Base-by-base conservation (phyloP, 2,888 invertebrate genomes). In the Lamellibrachia satsuma region DNA sequence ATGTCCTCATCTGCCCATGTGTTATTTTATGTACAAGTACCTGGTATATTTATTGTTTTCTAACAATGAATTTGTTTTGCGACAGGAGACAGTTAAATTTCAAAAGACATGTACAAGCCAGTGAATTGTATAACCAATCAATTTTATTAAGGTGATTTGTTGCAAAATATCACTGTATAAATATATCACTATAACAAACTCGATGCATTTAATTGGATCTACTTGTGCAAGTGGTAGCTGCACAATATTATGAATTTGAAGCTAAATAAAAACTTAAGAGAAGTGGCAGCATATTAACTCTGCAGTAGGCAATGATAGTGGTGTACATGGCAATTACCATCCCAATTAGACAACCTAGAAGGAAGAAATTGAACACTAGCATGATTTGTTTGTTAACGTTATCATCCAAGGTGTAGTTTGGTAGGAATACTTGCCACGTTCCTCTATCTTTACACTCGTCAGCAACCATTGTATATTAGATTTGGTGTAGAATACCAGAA, bases 401-500 rank as follows among this genome's bases (percentile, higher is more conserved):
- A 75, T 75, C 55, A 9, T 55, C 75, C 75, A 75, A 22, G 75
- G 22, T 75, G 75, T 75, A 75, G 22, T 75, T 75, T 75, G 75
- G 75, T 75, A 6, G 15, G 75, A 75, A 75, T 22, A 2, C n/a
- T 75, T 22, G 75, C 75, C 75, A 75, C n/a, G 75, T 75, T 75
- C n/a, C 75, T 6, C n/a, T 75, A 75, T 75, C 75, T 6, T 75
- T 75, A 75, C 6, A 22, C 11, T 75, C 75, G 0, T 75, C 57
- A 75, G 15, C 22, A 75, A 75, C 75, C n/a, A n/a, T 75, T 75
- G 75, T 75, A 75, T 75, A 75, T 75, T 75, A 75, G 75, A 75
- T 11, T 75, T 75, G 75, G 75, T 75, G 22, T 75, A 75, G 75
- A 75, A n/a, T 75, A 75, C n/a, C 75, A 75, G 75, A 75, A 75